Evolutionary conservation across 2,888 invertebrate genomes (phyloP).

Genomic region (Drosophila hawaiiensis): DNA sequence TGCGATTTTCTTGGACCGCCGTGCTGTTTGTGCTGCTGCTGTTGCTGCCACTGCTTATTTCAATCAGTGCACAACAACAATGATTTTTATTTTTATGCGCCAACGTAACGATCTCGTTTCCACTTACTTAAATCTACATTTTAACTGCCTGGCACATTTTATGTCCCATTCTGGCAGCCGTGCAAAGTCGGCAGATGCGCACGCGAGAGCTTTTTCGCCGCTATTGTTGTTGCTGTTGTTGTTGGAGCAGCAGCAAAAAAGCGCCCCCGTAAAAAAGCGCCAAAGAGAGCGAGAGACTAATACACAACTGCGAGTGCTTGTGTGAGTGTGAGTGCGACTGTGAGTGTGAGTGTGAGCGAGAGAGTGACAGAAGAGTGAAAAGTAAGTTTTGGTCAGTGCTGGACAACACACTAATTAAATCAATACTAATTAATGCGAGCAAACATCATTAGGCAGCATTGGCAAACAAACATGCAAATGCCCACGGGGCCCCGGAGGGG

Average conservation of each 20-base stretch:
- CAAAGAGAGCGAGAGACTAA: slow-evolving; percentile 46
- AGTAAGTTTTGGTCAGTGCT: slow-evolving; percentile 32
- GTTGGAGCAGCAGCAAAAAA: slow-evolving; percentile 36
- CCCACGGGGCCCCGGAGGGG: slow-evolving; percentile 3
- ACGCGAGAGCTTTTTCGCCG: slow-evolving; percentile 57
- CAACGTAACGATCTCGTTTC: slow-evolving; percentile 86
- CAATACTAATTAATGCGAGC: slow-evolving; percentile 72
- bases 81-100: slow-evolving; percentile 85
- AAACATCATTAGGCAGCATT: slow-evolving; percentile 62
- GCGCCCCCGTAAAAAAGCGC: slow-evolving; percentile 48
- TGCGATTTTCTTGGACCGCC: slow-evolving; percentile 52
- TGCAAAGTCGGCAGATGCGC: slow-evolving; percentile 63
- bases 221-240: slow-evolving; percentile 13
- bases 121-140: slow-evolving; percentile 86
- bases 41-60: slow-evolving; percentile 74
- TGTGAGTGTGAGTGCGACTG: background rate
- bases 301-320: slow-evolving; percentile 7
- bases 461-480: slow-evolving; percentile 61
- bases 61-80: slow-evolving; percentile 85
- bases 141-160: slow-evolving; percentile 85
- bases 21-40: slow-evolving; percentile 33
- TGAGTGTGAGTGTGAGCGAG: slow-evolving; percentile 14
- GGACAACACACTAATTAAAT: slow-evolving; percentile 68
- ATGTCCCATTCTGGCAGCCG: slow-evolving; percentile 85
- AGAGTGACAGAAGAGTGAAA: slow-evolving; percentile 24